Evolutionary conservation across 1,140 invertebrate species (phyloP), one percentile per base, ranked within the genome.

Genomic region (Myzus persicae): DNA sequence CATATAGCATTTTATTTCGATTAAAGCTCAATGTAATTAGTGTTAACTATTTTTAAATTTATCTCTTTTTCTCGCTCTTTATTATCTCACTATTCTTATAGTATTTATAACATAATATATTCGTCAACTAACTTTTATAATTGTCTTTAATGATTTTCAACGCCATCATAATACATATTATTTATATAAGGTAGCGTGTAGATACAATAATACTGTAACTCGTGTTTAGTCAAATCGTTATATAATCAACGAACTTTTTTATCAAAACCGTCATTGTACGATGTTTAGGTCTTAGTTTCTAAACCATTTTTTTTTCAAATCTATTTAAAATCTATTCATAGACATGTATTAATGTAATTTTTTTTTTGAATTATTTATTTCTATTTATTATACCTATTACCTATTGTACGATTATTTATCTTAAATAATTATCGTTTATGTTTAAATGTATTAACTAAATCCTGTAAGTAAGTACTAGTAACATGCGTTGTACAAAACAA

Each of bases 21-120:
- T 85, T 42, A 85, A 85, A 85, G 82, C 82, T 85, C 82, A 85
- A 85, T 85, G 22, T 82, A 40, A 26, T 85, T 85, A 85, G 82
- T 85, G 82, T 85, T 85, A 85, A 85, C 40, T 85, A 85, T 85
- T 85, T 42, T 85, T 85, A 85, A 85, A 85, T 42, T 84, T 85
- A 85, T 85, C 40, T 85, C 24, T 85, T 85, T 82, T 2, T 82
- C 11, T 42, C 40, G 24, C 24, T 42, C 24, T 85, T 85, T 42
- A 42, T 26, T 42, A 40, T 82, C 36, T 40, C 38, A 42, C 82
- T 85, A 76, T 76, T 76, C 59, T n/a, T 76, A 36, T n/a, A 76
- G 59, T 76, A n/a, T 76, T 67, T 76, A n/a, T 18, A 76, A 76
- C 59, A 76, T 76, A 76, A 31, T 67, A 59, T 67, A 67, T 5